Evolutionary conservation across 2,888 invertebrate species (phyloP), one percentile per base, ranked within the genome.

Genomic region (Drosophila neonasuta): DNA sequence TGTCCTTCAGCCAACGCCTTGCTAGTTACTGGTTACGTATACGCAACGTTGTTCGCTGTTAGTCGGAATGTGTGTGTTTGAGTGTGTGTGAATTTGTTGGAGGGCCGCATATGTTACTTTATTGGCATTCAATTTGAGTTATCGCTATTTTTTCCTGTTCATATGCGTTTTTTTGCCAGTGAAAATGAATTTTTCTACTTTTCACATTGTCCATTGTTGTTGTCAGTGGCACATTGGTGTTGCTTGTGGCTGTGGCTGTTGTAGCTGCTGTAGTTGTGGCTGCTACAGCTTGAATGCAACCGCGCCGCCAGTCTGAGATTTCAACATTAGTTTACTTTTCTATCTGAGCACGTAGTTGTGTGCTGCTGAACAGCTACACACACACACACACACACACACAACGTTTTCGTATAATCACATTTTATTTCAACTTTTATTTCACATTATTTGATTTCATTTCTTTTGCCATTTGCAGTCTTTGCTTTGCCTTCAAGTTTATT

Each of bases 41-140:
- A 74, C 72, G 69, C 69, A 66, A 55, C 41, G 57, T 36, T 46
- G 61, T 56, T 52, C 13, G 7, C 3, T 32, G 29, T 44, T 44
- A 44, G 56, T 36, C 36, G 2, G 5, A 36, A 36, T 73, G 42
- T 56, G 24, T 24, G 32, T 66, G 29, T 15, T 15, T 68, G 49
- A 44, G 46, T 64, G 56, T 61, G 45, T 60, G 56, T 61, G 52
- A 58, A 56, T 52, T 81, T 68, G 67, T 74, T 66, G 52, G 56
- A 67, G 75, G 72, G 80, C 73, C 87, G 74, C 87, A 87, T 84
- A 85, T 87, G 87, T 79, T 84, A 87, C 87, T 86, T 88, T 88
- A 88, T 88, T 88, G 88, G 88, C 88, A 88, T 88, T 88, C 88
- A 87, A 88, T 88, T 88, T 88, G 86, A 86, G 86, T 88, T 88